These are phyloP conservation scores for Drosophila kuntzei DNA, from an alignment of 2,888 invertebrate genomes.

Conservation along the genomic window DNA sequence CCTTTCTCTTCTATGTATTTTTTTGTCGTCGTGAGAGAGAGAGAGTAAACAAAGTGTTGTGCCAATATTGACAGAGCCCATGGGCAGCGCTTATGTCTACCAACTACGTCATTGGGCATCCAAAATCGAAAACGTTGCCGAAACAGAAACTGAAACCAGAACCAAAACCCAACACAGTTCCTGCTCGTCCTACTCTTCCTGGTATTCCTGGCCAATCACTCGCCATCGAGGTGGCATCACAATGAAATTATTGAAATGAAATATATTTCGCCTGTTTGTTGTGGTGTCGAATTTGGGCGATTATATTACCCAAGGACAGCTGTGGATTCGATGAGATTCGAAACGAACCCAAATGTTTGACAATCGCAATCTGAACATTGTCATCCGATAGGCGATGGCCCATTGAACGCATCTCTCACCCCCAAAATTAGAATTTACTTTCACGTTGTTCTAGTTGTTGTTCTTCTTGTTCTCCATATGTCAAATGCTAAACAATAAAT, in stretches of 20 bases:
- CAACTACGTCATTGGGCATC: constrained; percentile 51
- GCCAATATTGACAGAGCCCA: constrained; percentile 74
- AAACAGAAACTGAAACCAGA: constrained; percentile 12
- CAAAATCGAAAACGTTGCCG: constrained; percentile 14
- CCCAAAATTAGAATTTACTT: background rate
- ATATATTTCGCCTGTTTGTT: constrained; percentile 54
- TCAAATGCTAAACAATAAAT: constrained; percentile 9
- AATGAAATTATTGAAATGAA: constrained; percentile 73
- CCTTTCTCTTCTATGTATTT: constrained; percentile 10
- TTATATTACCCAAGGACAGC: constrained; percentile 61
- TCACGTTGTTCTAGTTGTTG: background rate
- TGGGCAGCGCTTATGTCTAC: constrained; percentile 56
- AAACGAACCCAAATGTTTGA: constrained; percentile 39
- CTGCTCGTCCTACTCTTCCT: background rate
- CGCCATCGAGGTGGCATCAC: constrained; percentile 33
- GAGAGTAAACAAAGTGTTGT: constrained; percentile 72
- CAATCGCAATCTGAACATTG: constrained; percentile 44
- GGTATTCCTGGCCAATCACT: constrained; percentile 32
- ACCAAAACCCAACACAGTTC: constrained; percentile 2
- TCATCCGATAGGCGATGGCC: constrained; percentile 32
- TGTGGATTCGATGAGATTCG: constrained; percentile 1
- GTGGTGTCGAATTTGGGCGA: constrained; percentile 67
- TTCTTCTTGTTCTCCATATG: constrained; percentile 10
- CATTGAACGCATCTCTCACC: constrained; percentile 15
- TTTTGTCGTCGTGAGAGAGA: constrained; percentile 24